A percentile compares a stretch with the other conserved stretches of the same genome.
Conservation (phyloP, 2,888 invertebrate species). For the Doris montereyensis region DNA sequence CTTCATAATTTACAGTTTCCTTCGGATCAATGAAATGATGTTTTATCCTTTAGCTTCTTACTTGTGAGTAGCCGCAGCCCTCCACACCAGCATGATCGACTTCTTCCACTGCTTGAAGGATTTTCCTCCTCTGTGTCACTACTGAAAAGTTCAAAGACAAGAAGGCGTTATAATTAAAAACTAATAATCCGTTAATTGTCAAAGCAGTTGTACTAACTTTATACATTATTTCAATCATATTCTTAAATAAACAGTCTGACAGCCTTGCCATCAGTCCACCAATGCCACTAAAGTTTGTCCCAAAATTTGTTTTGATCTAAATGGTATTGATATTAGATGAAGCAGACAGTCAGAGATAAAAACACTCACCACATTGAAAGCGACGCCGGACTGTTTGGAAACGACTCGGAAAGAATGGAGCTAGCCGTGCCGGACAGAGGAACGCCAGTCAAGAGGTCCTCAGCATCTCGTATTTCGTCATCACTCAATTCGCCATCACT, state of each 20-base stretch:
- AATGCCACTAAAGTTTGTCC: too few species aligned
- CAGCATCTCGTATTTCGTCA: constrained; percentile 61
- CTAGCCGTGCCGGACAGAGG: constrained; percentile 44
- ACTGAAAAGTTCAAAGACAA: constrained; percentile 49
- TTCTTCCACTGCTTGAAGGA: constrained; percentile 91
- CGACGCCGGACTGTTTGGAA: constrained; percentile 77
- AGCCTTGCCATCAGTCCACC: too few species aligned
- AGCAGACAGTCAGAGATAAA: neutral
- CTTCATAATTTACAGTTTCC: too few species aligned
- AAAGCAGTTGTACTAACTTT: neutral
- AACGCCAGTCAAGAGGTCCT: constrained; percentile 48
- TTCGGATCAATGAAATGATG: neutral
- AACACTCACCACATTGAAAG: constrained; percentile 60
- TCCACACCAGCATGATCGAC: constrained; percentile 85
- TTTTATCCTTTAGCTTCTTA: constrained; percentile 49
- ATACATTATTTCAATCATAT: too few species aligned
- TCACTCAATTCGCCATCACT: constrained; percentile 68
- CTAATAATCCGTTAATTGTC: neutral
- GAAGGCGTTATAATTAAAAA: neutral
- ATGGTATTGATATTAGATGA: too few species aligned
- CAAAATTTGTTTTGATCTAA: too few species aligned
- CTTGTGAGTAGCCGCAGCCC: constrained; percentile 85
- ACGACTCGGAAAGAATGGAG: constrained; percentile 75
- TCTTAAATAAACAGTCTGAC: too few species aligned
- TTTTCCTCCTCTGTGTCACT: constrained; percentile 80